Evolutionary conservation across 2,797 vertebrate species (phyloP).

Genomic region (Myoxocephalus aenaeus): DNA sequence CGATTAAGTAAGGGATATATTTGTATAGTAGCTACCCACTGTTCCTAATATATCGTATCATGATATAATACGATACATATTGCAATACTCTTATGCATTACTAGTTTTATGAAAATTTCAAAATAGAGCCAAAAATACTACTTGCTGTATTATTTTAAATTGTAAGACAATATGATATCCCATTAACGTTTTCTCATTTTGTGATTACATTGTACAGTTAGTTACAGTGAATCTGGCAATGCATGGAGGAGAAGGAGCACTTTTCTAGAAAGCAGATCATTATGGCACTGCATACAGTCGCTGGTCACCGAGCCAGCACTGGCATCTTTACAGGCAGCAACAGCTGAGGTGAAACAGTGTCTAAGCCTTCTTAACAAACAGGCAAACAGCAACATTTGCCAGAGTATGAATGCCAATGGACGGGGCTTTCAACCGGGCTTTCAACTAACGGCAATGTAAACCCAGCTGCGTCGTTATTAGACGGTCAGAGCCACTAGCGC

Average conservation of each 20-base stretch:
- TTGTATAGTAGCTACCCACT: too few species aligned
- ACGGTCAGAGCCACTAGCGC: background rate
- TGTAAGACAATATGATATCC: background rate
- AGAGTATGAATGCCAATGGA: constrained; percentile 11
- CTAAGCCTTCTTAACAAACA: constrained; percentile 41
- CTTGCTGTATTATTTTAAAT: too few species aligned
- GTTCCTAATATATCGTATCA: too few species aligned
- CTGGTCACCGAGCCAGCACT: constrained; percentile 34
- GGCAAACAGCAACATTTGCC: constrained; percentile 35
- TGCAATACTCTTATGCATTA: too few species aligned
- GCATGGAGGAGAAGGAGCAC: background rate
- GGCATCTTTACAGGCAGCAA: constrained; percentile 49
- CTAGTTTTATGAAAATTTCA: too few species aligned
- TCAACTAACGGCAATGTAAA: background rate
- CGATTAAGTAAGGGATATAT: too few species aligned
- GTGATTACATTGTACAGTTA: background rate
- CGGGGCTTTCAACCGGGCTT: background rate
- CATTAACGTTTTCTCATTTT: background rate
- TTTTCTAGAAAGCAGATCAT: constrained; percentile 25
- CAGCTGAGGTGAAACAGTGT: constrained; percentile 53
- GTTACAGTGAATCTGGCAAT: background rate
- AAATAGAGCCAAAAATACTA: too few species aligned
- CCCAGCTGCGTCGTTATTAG: background rate
- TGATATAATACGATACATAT: too few species aligned
- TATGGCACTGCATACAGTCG: background rate